Evolutionary conservation across 1,140 invertebrate genomes (phyloP), one percentile per base, ranked within the genome.

Genomic region (Pinna nobilis): DNA sequence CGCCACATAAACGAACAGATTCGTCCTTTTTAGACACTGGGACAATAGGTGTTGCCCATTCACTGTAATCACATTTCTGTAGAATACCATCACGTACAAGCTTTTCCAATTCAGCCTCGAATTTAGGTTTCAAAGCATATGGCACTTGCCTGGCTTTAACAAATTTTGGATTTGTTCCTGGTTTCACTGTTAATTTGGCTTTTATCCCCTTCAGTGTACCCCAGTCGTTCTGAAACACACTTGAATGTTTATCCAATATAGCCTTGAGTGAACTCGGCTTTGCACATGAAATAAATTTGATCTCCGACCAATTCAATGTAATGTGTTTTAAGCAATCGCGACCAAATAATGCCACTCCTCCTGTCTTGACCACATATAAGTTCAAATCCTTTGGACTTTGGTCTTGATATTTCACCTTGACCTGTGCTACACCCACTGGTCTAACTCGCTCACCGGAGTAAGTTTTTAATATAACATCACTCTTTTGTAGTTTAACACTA

Each of bases 31-130:
- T 89, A 6, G 81, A 33, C 6, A 89, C 80, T 0, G 80, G 79
- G 4, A 90, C 87, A 20, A 84, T 80, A 3, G 86, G 87, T 41
- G 86, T 84, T 13, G 82, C 87, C 88, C 88, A 92, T 49, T 90
- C 86, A 6, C 83, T 86, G 73, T 73, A 69, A 53, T 86, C 80
- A 28, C 90, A 84, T 60, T 79, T 61, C 35, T 61, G 9, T 3
- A 61, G 13, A 35, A 61, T 39, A 32, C 88, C 82, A 23, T 67
- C 18, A 49, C 55, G 41, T 18, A 66, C 67, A 28, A 74, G 39
- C 18, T 32, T 65, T 15, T 77, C 69, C 1, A 77, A 33, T 53
- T 70, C 70, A 18, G 15, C 37, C n/a, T n/a, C n/a, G n/a, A n/a
- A 4, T 88, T 81, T n/a, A 90, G 72, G 57, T 83, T 77, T 82